Percentiles rank a stretch among this genome's conserved stretches.
phyloP scores from a whole-genome alignment of 1,140 invertebrate species.

The Spodoptera frugiperda region DNA sequence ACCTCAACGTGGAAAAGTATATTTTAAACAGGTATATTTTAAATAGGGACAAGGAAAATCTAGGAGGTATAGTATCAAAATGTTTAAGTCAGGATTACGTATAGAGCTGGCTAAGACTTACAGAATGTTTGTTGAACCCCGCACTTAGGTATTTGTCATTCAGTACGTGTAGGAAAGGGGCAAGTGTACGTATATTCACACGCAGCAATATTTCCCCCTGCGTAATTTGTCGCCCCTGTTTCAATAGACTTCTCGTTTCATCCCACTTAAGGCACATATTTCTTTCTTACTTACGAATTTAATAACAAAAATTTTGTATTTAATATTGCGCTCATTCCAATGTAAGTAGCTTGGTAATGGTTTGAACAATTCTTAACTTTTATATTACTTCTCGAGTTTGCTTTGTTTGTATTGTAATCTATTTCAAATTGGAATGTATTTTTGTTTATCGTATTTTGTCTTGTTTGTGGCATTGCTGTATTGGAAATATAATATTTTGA shows the following conservation, averaged over 20 bases:
- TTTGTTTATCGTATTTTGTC: background rate
- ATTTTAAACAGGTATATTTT: no score
- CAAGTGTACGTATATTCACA: background rate
- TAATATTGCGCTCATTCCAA: conserved; percentile 13
- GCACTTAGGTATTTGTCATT: background rate
- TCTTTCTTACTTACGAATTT: conserved; percentile 13
- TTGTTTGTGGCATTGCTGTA: background rate
- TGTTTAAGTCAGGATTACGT: no score
- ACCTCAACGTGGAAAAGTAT: no score
- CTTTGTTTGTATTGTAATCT: background rate
- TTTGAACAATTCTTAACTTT: conserved; percentile 9
- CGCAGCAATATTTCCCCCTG: background rate
- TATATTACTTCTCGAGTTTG: conserved; percentile 18
- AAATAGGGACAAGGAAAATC: no score
- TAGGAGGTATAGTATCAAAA: no score
- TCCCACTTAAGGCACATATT: conserved; percentile 24
- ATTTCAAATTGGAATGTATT: conserved; percentile 9
- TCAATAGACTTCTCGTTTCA: conserved; percentile 29
- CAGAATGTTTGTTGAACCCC: no score
- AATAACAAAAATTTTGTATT: conserved; percentile 24
- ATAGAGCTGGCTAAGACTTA: no score
- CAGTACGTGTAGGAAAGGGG: conserved; percentile 1
- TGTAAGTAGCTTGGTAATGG: conserved; percentile 9
- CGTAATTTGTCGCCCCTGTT: conserved; percentile 26
- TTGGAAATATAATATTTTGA: no score